phyloP scores from a whole-genome alignment of 2,888 invertebrate species.

The Hemithea aestivaria region DNA sequence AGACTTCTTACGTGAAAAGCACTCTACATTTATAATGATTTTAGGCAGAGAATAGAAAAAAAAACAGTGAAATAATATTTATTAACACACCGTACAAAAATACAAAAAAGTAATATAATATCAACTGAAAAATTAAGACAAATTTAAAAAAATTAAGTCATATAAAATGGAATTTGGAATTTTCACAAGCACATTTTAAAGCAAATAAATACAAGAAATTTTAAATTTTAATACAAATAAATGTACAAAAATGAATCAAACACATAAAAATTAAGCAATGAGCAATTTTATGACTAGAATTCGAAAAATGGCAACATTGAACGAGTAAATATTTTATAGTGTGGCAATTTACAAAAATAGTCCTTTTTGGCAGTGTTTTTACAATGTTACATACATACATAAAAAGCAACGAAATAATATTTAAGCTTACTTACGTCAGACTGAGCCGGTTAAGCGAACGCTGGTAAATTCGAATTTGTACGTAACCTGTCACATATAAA shows the following conservation, averaged over 20 bases:
- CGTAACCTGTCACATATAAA: no score
- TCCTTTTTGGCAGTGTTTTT: constrained; percentile 36
- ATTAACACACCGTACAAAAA: constrained; percentile 25
- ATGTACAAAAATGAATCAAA: constrained; percentile 1
- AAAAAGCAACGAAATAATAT: no score
- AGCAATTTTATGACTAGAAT: constrained; percentile 20
- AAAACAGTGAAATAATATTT: constrained; percentile 4
- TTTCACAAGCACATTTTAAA: neutral
- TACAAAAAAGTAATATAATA: no score
- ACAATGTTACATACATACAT: constrained; percentile 2
- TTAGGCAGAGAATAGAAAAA: neutral
- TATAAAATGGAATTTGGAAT: no score
- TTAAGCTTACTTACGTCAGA: no score
- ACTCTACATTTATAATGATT: no score
- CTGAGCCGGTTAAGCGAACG: constrained; percentile 9
- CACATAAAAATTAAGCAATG: constrained; percentile 1
- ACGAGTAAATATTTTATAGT: neutral
- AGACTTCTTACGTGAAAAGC: no score
- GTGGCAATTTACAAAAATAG: neutral
- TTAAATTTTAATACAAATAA: constrained; percentile 15
- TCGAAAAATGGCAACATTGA: constrained; percentile 3
- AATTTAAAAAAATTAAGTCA: no score
- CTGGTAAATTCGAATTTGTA: no score
- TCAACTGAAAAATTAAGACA: no score
- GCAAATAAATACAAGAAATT: constrained; percentile 12